phyloP scores from a whole-genome alignment of 2,113 vertebrate species.

The Polyodon spathula region DNA sequence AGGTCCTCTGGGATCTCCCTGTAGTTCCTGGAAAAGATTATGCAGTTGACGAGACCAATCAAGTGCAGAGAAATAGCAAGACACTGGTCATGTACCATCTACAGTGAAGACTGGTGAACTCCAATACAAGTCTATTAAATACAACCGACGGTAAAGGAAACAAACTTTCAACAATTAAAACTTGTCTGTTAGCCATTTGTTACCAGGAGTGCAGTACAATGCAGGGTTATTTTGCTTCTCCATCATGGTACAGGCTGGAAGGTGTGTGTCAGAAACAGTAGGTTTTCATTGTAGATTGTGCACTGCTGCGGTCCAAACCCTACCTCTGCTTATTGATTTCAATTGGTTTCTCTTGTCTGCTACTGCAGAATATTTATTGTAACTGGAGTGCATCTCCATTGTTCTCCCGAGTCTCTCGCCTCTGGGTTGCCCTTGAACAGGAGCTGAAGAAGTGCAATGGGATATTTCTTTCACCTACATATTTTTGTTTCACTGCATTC shows the following conservation, averaged over 20 bases:
- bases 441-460: background rate
- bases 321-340: background rate
- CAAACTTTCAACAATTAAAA: too few species aligned
- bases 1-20: background rate
- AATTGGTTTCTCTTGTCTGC: too few species aligned
- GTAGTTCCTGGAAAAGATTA: background rate
- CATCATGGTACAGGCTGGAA: background rate
- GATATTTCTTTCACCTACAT: too few species aligned
- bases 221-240: too few species aligned
- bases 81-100: too few species aligned
- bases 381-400: background rate
- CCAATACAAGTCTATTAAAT: too few species aligned
- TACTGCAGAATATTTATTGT: background rate
- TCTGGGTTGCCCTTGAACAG: background rate
- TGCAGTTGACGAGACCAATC: background rate
- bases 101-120: too few species aligned
- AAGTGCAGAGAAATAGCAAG: too few species aligned
- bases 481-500: too few species aligned
- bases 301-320: background rate
- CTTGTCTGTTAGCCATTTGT: too few species aligned
- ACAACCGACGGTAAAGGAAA: too few species aligned
- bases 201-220: too few species aligned
- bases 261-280: background rate
- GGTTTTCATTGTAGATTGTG: background rate
- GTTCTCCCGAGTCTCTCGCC: background rate